A percentile compares a stretch with the other conserved stretches of the same genome.
These are phyloP conservation scores for Ashinkailepas kermadecensis DNA, from an alignment of 2,888 invertebrate genomes.

Conservation along the genomic window DNA sequence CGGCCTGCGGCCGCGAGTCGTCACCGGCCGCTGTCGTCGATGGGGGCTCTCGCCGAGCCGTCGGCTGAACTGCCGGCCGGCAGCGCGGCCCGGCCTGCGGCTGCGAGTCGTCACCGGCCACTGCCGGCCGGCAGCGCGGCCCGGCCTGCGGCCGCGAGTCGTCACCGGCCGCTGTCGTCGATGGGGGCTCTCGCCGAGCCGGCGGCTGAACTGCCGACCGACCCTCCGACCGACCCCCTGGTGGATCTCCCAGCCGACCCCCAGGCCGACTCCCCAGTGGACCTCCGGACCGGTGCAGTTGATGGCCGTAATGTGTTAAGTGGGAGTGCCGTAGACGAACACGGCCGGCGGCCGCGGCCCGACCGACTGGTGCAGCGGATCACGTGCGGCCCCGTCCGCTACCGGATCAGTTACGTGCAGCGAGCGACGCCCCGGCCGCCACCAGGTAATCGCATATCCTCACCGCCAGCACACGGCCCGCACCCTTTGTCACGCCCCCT, in stretches of 20 bases:
- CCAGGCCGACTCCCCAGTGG: neutral
- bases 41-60: too few relatives aligned
- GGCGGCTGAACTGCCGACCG: neutral
- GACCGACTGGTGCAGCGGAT: conserved; percentile 3
- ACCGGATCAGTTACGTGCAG: conserved; percentile 19
- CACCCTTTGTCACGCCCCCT: neutral
- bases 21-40: too few relatives aligned
- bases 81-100: too few relatives aligned
- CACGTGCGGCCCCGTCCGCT: neutral
- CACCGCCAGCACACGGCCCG: neutral
- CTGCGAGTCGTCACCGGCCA: too few relatives aligned
- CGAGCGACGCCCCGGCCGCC: neutral
- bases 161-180: too few relatives aligned
- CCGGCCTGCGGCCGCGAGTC: too few relatives aligned
- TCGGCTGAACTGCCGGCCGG: too few relatives aligned
- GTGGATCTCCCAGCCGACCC: neutral
- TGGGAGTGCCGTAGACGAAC: neutral
- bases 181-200: too few relatives aligned
- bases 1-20: too few relatives aligned
- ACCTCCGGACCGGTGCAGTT: neutral
- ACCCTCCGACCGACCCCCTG: neutral
- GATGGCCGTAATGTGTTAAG: neutral
- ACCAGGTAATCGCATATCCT: neutral
- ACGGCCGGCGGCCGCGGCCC: neutral
- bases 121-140: too few relatives aligned